A percentile compares a stretch with the other conserved stretches of the same genome.
Evolutionary conservation across 2,113 vertebrate genomes (phyloP).

Genomic region (Ctenomys sociabilis): DNA sequence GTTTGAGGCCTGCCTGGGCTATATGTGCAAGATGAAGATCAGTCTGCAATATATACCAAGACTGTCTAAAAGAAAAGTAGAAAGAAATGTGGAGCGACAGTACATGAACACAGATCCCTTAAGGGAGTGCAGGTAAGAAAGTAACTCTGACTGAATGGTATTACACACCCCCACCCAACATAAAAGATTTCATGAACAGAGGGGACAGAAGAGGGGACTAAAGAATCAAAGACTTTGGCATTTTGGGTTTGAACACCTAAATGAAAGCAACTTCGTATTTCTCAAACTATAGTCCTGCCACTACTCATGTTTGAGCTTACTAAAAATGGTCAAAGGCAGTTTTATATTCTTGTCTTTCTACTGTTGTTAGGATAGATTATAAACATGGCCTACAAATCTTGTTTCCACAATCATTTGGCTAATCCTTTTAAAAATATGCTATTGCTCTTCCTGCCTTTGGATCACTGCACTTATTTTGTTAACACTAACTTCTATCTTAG

Average conservation of each 20-base stretch:
- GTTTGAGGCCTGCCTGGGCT: not conserved
- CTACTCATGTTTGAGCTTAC: constrained; percentile 13
- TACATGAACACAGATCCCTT: not conserved
- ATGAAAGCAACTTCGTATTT: constrained; percentile 43
- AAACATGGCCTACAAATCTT: not conserved
- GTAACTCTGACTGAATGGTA: not conserved
- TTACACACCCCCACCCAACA: rapidly evolving
- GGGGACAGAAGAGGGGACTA: not conserved
- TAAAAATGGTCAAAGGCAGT: not conserved
- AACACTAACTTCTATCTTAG: not conserved
- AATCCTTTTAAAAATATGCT: not conserved
- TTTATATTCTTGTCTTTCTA: constrained; percentile 11
- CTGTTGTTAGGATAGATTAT: not conserved
- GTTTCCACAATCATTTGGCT: not conserved
- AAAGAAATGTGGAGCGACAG: not conserved
- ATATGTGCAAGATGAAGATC: not conserved
- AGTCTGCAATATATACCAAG: not conserved
- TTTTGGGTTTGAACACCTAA: not conserved
- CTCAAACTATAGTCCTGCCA: not conserved
- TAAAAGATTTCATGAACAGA: not conserved
- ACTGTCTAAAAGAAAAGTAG: too few species aligned
- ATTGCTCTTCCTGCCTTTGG: not conserved
- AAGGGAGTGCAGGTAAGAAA: not conserved
- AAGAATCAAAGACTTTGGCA: not conserved
- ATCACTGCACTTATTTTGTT: not conserved